Percentiles rank a stretch among this genome's conserved stretches.
Conservation (phyloP, 1,140 invertebrate species). For the Pogonognathellus flavescens region DNA sequence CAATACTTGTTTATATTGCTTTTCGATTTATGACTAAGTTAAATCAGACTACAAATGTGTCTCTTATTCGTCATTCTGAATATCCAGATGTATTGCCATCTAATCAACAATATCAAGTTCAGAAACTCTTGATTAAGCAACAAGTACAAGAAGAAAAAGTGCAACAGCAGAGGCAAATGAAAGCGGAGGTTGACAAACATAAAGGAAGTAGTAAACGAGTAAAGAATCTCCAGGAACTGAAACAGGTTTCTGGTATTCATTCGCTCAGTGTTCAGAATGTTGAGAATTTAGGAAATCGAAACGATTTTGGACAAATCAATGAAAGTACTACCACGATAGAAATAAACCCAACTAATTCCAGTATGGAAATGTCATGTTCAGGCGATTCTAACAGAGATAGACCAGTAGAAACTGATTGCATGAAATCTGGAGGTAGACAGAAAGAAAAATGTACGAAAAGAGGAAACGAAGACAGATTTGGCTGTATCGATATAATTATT, state of each 20-base stretch:
- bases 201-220: not conserved
- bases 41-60: not conserved
- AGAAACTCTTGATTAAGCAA: constrained; percentile 31
- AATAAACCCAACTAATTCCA: not conserved
- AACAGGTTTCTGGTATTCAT: too few species aligned
- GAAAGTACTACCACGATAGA: not conserved
- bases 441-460: not conserved
- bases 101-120: constrained; percentile 30
- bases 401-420: not conserved
- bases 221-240: too few species aligned
- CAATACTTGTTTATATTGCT: constrained; percentile 12
- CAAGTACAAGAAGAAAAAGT: constrained; percentile 34
- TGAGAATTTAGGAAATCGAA: not conserved
- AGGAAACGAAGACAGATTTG: not conserved
- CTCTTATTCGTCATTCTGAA: constrained; percentile 29
- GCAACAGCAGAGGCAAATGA: not conserved
- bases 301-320: too few species aligned
- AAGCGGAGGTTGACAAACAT: not conserved
- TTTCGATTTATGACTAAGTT: constrained; percentile 5
- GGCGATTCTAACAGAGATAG: not conserved
- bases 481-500: not conserved
- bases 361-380: not conserved
- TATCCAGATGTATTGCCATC: constrained; percentile 12
- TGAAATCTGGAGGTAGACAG: not conserved
- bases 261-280: not conserved